Evolutionary conservation across 2,113 vertebrate species (phyloP).

Genomic region (Sardina pilchardus): DNA sequence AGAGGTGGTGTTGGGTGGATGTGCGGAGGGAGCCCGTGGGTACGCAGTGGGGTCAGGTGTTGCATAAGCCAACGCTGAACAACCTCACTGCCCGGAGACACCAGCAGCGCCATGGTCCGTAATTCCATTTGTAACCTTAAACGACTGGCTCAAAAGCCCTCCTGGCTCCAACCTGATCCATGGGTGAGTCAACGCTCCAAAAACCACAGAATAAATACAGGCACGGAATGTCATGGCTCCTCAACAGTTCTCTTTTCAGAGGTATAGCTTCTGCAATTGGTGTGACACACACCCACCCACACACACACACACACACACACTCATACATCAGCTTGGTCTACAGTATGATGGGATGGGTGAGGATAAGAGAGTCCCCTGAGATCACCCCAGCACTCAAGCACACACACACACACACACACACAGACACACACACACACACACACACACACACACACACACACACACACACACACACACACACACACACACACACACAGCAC

Average conservation of each 20-base stretch:
- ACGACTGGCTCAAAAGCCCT: constrained; percentile 61
- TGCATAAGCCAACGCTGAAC: neutral
- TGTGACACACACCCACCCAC: neutral
- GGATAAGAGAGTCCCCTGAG: neutral
- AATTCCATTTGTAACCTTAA: constrained; percentile 66
- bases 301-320: neutral
- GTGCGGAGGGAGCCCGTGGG: neutral
- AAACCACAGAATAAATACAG: constrained; percentile 37
- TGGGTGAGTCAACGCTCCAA: constrained; percentile 55
- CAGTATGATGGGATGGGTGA: neutral
- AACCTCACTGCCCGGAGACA: constrained; percentile 7
- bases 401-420: constrained; percentile 1
- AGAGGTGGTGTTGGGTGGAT: neutral
- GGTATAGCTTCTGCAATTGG: neutral
- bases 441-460: neutral
- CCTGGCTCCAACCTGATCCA: constrained; percentile 37
- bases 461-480: constrained; percentile 9
- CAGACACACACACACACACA: neutral
- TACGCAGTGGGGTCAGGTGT: neutral
- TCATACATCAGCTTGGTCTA: neutral
- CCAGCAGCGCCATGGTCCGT: constrained; percentile 33
- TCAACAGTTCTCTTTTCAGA: constrained; percentile 33
- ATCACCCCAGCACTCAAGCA: neutral
- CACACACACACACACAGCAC: constrained; percentile 24
- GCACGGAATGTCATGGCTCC: constrained; percentile 30